These are phyloP conservation scores for Ceratotherium simum DNA, from an alignment of 2,113 vertebrate genomes.

Conservation along the genomic window DNA sequence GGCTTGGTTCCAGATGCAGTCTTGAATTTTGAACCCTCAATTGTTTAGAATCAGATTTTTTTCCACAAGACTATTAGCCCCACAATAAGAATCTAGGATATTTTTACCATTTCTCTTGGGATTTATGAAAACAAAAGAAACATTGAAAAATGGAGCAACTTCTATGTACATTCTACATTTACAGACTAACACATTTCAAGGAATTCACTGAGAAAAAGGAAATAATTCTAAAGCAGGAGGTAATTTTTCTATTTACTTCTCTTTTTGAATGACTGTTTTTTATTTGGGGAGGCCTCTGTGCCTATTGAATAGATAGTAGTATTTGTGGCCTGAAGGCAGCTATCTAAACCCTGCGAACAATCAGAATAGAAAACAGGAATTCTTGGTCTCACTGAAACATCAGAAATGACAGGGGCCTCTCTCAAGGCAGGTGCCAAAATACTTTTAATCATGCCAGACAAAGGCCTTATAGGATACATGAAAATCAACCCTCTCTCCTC, in stretches of 20 bases:
- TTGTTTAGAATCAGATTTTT: conserved; percentile 43
- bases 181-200: not conserved
- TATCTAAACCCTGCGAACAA: not conserved
- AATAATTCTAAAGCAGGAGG: not conserved
- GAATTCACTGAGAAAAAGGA: not conserved
- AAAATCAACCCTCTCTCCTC: not conserved
- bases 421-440: not conserved
- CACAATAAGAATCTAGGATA: not conserved
- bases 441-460: not conserved
- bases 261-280: not conserved
- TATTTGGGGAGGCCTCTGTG: not conserved
- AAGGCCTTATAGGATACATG: not conserved
- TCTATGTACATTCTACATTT: not conserved
- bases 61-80: conserved; percentile 8
- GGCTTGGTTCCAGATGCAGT: conserved; percentile 13
- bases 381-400: not conserved
- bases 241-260: not conserved
- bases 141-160: conserved; percentile 30
- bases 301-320: not conserved
- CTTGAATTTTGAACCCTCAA: not conserved
- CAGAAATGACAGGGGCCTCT: not conserved
- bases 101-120: conserved; percentile 39
- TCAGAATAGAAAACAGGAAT: not conserved
- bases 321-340: not conserved
- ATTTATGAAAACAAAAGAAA: conserved; percentile 61